A percentile compares a stretch with the other conserved stretches of the same genome.
Evolutionary conservation across 2,888 invertebrate species (phyloP).

Genomic region (Thysanoteuthis rhombus): DNA sequence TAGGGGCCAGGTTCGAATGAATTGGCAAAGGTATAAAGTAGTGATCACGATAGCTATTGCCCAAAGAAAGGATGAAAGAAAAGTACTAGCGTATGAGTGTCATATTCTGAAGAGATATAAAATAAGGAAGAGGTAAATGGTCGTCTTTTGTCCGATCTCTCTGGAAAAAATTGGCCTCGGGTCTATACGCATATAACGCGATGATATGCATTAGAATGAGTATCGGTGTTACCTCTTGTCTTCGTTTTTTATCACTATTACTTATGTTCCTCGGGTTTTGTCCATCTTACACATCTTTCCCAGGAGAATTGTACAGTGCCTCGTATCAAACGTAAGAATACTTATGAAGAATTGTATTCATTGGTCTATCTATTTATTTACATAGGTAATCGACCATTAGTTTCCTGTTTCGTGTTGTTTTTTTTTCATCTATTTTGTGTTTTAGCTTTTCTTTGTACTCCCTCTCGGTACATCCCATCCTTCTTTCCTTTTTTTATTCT

Average conservation of each 20-base stretch:
- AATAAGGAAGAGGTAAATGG: not conserved
- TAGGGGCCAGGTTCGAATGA: not conserved
- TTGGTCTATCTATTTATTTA: no score
- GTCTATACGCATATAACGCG: not conserved
- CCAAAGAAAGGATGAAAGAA: not conserved
- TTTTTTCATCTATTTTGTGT: no score
- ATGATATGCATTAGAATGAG: not conserved
- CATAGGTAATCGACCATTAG: no score
- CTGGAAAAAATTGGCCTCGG: not conserved
- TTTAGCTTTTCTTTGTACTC: no score
- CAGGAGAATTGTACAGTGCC: no score
- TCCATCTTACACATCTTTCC: no score
- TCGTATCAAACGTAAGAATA: no score
- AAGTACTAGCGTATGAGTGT: not conserved
- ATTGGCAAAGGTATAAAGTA: not conserved
- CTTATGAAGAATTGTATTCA: no score
- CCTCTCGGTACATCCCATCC: fast-evolving
- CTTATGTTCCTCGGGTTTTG: no score
- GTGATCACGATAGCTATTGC: not conserved
- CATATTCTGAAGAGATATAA: not conserved
- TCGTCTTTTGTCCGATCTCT: not conserved
- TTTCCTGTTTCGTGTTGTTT: no score
- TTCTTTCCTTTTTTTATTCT: no score
- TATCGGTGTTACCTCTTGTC: not conserved
- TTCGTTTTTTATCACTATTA: no score